Conservation (phyloP, 2,888 invertebrate species). For the Salticus scenicus region DNA sequence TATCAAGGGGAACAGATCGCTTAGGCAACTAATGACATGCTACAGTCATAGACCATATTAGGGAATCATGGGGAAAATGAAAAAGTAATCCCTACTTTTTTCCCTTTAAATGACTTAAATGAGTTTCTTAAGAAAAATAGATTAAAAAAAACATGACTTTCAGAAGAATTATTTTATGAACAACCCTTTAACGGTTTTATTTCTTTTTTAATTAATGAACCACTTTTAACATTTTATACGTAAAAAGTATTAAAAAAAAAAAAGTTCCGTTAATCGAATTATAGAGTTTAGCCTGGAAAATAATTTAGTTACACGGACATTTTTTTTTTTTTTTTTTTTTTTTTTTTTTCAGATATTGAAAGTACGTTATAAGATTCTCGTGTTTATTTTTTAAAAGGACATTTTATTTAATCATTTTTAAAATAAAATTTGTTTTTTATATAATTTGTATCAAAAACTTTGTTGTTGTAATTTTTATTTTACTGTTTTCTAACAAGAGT, state of each 20-base stretch:
- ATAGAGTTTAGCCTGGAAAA: no score
- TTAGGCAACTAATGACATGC: slow-evolving; percentile 4
- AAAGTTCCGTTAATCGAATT: slow-evolving; percentile 13
- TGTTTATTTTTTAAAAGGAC: no score
- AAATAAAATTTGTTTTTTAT: no score
- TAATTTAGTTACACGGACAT: no score
- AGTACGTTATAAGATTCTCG: no score
- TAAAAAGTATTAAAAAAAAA: no score
- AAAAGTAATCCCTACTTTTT: background rate
- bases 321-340: no score
- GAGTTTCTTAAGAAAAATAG: slow-evolving; percentile 1
- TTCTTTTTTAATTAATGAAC: background rate
- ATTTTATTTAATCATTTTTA: no score
- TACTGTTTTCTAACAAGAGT: no score
- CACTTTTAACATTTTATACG: background rate
- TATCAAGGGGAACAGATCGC: slow-evolving; percentile 19
- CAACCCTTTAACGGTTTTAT: slow-evolving; percentile 3
- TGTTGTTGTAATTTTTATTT: no score
- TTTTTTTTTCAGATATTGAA: no score
- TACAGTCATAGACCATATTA: slow-evolving; percentile 6
- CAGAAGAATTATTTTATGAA: background rate
- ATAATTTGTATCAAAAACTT: no score
- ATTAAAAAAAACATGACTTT: background rate
- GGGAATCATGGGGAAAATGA: slow-evolving; percentile 9
- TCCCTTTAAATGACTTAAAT: slow-evolving; percentile 1